phyloP scores from a whole-genome alignment of 2,888 invertebrate species.

The Dolichopus griseipennis region DNA sequence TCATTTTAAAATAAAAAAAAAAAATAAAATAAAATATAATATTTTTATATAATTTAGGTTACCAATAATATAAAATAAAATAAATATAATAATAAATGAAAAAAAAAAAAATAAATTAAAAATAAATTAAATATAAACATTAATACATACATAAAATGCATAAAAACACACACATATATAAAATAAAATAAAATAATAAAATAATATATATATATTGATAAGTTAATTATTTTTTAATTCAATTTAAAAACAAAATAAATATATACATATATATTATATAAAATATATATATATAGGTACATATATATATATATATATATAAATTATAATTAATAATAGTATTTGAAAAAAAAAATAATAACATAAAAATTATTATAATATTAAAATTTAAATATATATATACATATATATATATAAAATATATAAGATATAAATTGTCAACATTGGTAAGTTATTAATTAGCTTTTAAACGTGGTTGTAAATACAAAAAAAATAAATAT shows the following conservation, averaged over 20 bases:
- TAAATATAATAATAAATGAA: background rate
- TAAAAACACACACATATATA: background rate
- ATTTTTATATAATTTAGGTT: constrained; percentile 6
- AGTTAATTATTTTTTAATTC: too few relatives aligned
- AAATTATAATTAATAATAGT: background rate
- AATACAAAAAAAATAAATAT: background rate
- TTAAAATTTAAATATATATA: background rate
- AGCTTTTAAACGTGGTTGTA: constrained; percentile 6
- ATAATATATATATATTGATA: too few relatives aligned
- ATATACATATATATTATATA: background rate
- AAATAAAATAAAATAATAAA: background rate
- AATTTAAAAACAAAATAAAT: background rate
- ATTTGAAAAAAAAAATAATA: background rate
- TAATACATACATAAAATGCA: background rate
- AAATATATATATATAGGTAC: background rate
- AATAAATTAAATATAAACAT: background rate
- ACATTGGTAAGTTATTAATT: constrained; percentile 2
- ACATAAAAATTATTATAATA: background rate
- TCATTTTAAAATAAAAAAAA: background rate
- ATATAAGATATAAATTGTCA: background rate
- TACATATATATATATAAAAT: too few relatives aligned
- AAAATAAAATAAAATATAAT: background rate
- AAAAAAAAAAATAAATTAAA: too few relatives aligned
- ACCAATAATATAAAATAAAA: background rate
- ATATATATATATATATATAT: background rate